A percentile compares a stretch with the other conserved stretches of the same genome.
These are phyloP conservation scores for Troides aeacus DNA, from an alignment of 2,888 invertebrate genomes.

Conservation along the genomic window DNA sequence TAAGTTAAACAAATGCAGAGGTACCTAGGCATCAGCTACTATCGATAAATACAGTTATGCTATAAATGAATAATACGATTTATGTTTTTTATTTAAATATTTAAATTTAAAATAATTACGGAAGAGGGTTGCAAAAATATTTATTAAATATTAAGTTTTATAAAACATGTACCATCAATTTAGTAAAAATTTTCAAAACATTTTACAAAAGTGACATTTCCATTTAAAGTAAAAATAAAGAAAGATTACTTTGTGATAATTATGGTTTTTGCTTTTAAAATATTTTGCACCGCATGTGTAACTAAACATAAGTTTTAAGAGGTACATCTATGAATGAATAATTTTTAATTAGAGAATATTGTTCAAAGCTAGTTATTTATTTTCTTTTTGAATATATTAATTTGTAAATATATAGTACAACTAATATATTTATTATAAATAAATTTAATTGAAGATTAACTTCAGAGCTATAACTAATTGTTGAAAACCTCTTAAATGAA, in stretches of 20 bases:
- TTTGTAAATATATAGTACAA: no score
- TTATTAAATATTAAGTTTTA: not conserved
- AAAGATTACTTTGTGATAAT: not conserved
- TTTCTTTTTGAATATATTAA: no score
- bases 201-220: conserved; percentile 24
- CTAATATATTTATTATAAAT: no score
- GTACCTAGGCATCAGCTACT: conserved; percentile 25
- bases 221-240: not conserved
- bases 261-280: not conserved
- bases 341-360: no score
- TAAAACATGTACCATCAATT: not conserved
- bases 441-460: no score
- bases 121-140: conserved; percentile 13
- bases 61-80: not conserved
- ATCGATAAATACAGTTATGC: conserved; percentile 31
- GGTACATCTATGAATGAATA: no score
- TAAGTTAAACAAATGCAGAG: conserved; percentile 21
- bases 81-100: not conserved
- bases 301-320: no score
- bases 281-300: not conserved
- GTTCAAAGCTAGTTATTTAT: no score
- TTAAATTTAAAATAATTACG: conserved; percentile 22
- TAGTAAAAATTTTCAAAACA: not conserved
- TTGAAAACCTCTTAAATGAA: no score
- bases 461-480: no score